A percentile compares a stretch with the other conserved stretches of the same genome.
Conservation (phyloP, 2,113 vertebrate species). For the Panthera uncia region DNA sequence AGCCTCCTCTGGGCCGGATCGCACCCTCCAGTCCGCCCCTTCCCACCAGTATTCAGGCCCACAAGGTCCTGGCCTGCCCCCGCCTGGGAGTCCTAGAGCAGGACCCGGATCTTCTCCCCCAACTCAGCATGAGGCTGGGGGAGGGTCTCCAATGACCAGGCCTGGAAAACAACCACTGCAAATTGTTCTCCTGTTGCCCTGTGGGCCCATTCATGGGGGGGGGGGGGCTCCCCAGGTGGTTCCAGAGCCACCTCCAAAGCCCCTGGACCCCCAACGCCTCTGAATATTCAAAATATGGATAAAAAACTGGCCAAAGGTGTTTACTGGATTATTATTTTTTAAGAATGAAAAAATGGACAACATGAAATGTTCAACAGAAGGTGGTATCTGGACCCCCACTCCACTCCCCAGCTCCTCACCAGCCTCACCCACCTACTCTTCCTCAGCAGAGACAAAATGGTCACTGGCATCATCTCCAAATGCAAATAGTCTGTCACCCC, state of each 20-base stretch:
- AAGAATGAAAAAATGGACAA: background rate
- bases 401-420: too few species aligned
- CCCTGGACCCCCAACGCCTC: background rate
- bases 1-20: background rate
- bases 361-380: background rate
- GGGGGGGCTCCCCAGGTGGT: too few species aligned
- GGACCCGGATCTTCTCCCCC: background rate
- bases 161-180: background rate
- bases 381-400: background rate
- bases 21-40: background rate
- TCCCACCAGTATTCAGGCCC: background rate
- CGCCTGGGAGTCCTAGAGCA: background rate
- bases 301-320: background rate
- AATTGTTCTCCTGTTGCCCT: accelerated
- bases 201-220: background rate
- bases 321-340: background rate
- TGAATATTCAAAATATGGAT: background rate
- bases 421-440: background rate
- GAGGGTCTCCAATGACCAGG: too few species aligned
- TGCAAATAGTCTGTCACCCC: background rate
- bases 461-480: too few species aligned
- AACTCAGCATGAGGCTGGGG: background rate
- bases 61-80: accelerated
- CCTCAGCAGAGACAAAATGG: background rate
- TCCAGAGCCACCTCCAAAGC: background rate